phyloP scores from a whole-genome alignment of 2,797 vertebrate genomes.

The Sebastes goodei region DNA sequence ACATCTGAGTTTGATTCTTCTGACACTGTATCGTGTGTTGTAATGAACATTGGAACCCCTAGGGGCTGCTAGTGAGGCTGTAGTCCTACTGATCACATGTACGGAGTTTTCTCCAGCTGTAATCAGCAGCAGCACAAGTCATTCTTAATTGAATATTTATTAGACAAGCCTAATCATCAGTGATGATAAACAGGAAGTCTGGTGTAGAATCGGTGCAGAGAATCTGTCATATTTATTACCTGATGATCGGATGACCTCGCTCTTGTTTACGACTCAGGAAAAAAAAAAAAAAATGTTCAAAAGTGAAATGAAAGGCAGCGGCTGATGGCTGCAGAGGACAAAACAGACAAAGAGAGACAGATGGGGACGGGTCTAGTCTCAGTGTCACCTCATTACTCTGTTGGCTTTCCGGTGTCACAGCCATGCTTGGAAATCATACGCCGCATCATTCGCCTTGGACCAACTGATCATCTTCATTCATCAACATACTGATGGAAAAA shows the following conservation, averaged over 20 bases:
- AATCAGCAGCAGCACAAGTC: not conserved
- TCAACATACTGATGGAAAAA: conserved; percentile 20
- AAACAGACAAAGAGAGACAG: conserved; percentile 58
- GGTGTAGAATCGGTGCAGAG: not conserved
- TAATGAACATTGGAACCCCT: no score
- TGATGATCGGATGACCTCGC: conserved; percentile 10
- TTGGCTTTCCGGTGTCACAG: conserved; percentile 25
- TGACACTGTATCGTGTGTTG: no score
- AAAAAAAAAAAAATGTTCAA: not conserved
- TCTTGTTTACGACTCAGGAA: conserved; percentile 1
- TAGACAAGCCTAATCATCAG: not conserved
- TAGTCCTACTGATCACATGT: not conserved
- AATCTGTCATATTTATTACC: conserved; percentile 7
- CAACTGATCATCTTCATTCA: conserved; percentile 49
- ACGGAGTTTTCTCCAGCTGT: not conserved
- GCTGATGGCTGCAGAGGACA: conserved; percentile 19
- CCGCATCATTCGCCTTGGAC: conserved; percentile 50
- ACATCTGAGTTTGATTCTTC: no score
- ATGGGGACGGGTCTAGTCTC: conserved; percentile 28
- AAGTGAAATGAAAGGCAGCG: conserved; percentile 32
- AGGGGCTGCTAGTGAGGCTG: not conserved
- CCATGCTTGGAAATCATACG: not conserved
- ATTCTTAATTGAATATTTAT: not conserved
- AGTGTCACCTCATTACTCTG: conserved; percentile 67
- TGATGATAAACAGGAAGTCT: not conserved